Evolutionary conservation across 2,888 invertebrate species (phyloP).

Genomic region (Actias luna): DNA sequence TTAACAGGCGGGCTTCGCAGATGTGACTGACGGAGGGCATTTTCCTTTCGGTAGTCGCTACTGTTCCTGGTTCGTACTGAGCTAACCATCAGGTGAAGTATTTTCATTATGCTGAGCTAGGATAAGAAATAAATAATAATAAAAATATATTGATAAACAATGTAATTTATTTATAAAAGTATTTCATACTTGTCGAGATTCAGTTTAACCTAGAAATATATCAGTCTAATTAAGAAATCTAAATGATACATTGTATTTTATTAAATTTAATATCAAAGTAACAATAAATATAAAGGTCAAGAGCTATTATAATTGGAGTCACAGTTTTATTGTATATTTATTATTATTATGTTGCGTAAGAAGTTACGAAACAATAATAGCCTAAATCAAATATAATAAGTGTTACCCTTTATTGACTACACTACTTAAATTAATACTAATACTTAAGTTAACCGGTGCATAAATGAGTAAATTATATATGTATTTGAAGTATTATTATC

Average conservation of each 20-base stretch:
- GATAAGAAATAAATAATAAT: neutral
- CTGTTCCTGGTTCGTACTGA: too few relatives aligned
- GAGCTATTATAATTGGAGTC: neutral
- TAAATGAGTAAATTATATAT: neutral
- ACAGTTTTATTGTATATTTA: neutral
- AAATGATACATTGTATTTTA: conserved; percentile 2
- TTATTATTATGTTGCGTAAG: neutral
- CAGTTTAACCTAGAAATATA: conserved; percentile 15
- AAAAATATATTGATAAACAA: conserved; percentile 1
- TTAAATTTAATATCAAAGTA: neutral
- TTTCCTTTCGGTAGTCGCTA: too few relatives aligned
- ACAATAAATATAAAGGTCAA: neutral
- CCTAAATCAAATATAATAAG: neutral
- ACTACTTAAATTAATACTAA: conserved; percentile 4
- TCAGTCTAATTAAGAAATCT: conserved; percentile 15
- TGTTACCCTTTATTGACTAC: neutral
- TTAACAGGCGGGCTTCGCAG: too few relatives aligned
- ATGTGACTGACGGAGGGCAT: too few relatives aligned
- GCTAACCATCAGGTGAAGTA: too few relatives aligned
- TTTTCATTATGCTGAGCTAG: too few relatives aligned
- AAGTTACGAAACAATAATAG: neutral
- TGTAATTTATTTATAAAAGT: conserved; percentile 4
- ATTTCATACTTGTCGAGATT: conserved; percentile 7
- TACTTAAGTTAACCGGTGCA: neutral
- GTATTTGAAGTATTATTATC: neutral